Base-by-base conservation (phyloP, 2,113 vertebrate species). In the Holacanthus passer region DNA sequence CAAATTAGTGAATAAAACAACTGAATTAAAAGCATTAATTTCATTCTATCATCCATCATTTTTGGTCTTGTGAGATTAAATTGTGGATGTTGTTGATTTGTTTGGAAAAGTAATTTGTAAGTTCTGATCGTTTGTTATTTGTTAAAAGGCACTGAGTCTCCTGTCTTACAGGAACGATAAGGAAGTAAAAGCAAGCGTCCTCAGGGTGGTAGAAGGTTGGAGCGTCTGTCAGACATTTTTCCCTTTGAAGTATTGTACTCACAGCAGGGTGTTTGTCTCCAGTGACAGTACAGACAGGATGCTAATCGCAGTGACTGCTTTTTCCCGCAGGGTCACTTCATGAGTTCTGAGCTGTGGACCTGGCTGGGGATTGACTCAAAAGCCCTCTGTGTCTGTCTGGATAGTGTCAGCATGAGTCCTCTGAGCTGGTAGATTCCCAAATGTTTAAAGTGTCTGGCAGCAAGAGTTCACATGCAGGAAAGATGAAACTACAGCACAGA, bases 231-330 rank as follows among this genome's bases (percentile, higher is more conserved):
- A 20, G 58, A 0, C 1, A 7, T 41, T 41, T 55, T 63, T 50
- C 45, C 32, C 14, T 59, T 47, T 79, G 77, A 74, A 81, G 69
- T 75, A 6, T 43, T 43, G 31, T 10, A 11, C 39, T 58, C 16
- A 20, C 71, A 73, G 75, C 82, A 6, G 50, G 65, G 27, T 50
- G 50, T 73, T 73, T 67, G 72, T 86, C 75, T 84, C 66, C 22
- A 45, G 74, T 13, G 75, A 66, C 6, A 27, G 45, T 22, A 52
- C 53, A 65, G 27, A 41, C 35, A n/a, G 81, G 81, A 86, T 75
- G 84, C 53, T 83, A 39, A 62, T 77, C 52, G 3, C 45, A 62
- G 60, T 12, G 55, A 17, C 75, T 29, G 60, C 48, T 73, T 24
- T 29, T 0, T 31, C 39, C 47, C 69, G 14, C 12, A 3, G 45